Evolutionary conservation across 1,140 invertebrate species (phyloP).

Genomic region (Zaprionus gabonicus): DNA sequence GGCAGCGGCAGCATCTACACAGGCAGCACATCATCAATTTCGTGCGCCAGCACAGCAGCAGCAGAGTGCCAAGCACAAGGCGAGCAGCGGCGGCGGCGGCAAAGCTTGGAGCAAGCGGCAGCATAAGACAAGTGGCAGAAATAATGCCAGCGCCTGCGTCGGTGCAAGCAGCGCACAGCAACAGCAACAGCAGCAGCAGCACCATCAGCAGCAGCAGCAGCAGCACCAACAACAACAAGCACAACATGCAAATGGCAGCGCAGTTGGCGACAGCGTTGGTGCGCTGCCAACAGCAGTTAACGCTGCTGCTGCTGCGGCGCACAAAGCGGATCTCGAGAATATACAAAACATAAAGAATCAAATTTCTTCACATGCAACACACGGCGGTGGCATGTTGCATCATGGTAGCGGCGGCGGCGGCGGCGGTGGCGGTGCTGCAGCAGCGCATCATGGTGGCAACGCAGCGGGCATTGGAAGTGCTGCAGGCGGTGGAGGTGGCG

Average conservation of each 20-base stretch:
- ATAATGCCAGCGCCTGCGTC: constrained; percentile 44
- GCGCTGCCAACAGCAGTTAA: constrained; percentile 27
- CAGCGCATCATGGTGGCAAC: constrained; percentile 50
- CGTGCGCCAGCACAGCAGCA: constrained; percentile 75
- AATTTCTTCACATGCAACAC: constrained; percentile 38
- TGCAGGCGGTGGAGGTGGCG: background rate
- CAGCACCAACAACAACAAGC: constrained; percentile 1
- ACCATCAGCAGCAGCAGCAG: constrained; percentile 8
- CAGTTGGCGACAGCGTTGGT: constrained; percentile 30
- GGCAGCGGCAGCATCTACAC: background rate
- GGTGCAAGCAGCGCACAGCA: constrained; percentile 37
- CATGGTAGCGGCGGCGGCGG: constrained; percentile 26
- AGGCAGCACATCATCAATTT: constrained; percentile 71
- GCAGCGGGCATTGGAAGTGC: constrained; percentile 21
- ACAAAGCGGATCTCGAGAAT: constrained; percentile 81
- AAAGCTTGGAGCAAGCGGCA: constrained; percentile 80
- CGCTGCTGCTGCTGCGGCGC: constrained; percentile 34
- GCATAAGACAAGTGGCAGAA: constrained; percentile 67
- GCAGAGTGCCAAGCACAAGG: constrained; percentile 62
- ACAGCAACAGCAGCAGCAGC: constrained; percentile 11
- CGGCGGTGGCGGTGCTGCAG: constrained; percentile 10
- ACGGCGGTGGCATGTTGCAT: constrained; percentile 30
- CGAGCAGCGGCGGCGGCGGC: constrained; percentile 56
- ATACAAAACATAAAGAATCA: constrained; percentile 83
- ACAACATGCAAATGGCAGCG: constrained; percentile 36